Base-by-base conservation (phyloP, 1,140 invertebrate genomes). In the Uloborus diversus region DNA sequence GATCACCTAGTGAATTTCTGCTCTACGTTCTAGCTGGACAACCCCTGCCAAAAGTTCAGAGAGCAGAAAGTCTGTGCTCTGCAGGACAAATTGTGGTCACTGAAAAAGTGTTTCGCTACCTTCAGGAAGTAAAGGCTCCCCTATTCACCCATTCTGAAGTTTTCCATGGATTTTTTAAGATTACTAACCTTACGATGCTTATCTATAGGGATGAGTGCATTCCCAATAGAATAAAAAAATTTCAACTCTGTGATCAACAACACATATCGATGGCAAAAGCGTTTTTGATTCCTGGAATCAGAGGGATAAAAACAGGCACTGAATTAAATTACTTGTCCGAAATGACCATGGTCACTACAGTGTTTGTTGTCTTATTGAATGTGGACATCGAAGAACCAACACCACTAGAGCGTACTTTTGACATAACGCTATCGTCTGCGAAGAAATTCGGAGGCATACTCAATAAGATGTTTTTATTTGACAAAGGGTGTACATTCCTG, bases 401-500 rank as follows among this genome's bases (percentile, higher is more conserved):
- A 32, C 14, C 28, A 17, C 20, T 71, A 4, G 69, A 59, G 4
- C 20, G 33, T 17, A 59, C 69, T 11, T 71, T 57, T 47, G 69
- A 61, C 23, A 47, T 71, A 2, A 20, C 59, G n/a, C 25, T 71
- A 20, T 51, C n/a, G 20, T 59, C 53, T 42, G 53, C 35, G 9
- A 42, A 27, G 5, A 27, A 30, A 17, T 42, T 49, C 13, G 42
- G 70, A 62, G 70, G 70, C 51, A 17, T 65, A 4, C 25, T 78
- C n/a, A 65, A 75, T 25, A 75, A 65, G 56, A 51, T 65, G 30
- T 3, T 78, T 4, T 14, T 78, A 14, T 78, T 78, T 56, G 73
- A 65, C 28, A 78, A 79, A 65, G 76, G 76, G 4, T 79, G 76
- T n/a, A 68, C 76, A 32, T 79, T 57, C 20, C 20, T 79, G 0